phyloP scores from a whole-genome alignment of 2,888 invertebrate genomes.

The Lathronympha strigana region DNA sequence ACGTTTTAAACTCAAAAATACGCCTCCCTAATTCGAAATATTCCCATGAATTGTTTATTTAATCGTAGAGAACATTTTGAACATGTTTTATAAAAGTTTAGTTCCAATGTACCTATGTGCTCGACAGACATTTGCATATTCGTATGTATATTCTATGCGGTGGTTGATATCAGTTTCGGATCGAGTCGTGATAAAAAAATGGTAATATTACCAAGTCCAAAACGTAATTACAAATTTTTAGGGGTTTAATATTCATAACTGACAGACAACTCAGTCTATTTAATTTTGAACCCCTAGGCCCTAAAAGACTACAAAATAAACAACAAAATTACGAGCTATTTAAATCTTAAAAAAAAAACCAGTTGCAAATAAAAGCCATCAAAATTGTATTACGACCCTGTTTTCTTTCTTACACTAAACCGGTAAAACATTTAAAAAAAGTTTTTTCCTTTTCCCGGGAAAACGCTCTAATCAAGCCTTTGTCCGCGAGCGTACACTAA shows the following conservation, averaged over 20 bases:
- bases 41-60: slow-evolving; percentile 39
- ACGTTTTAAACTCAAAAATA: slow-evolving; percentile 49
- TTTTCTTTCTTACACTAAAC: background rate
- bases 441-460: background rate
- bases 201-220: no score
- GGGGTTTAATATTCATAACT: background rate
- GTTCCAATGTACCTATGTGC: slow-evolving; percentile 24
- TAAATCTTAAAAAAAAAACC: no score
- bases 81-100: slow-evolving; percentile 34
- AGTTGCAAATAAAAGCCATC: no score
- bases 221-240: background rate
- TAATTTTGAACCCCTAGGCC: no score
- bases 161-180: slow-evolving; percentile 7
- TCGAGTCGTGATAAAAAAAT: background rate
- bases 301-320: no score
- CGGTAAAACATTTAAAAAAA: background rate
- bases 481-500: slow-evolving; percentile 19
- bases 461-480: slow-evolving; percentile 21
- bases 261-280: background rate
- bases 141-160: slow-evolving; percentile 13
- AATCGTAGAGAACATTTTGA: slow-evolving; percentile 13
- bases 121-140: slow-evolving; percentile 29
- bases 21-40: slow-evolving; percentile 46
- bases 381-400: background rate
- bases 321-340: no score